phyloP scores from a whole-genome alignment of 2,888 invertebrate genomes.

The Himalopsyche kuldschensis region DNA sequence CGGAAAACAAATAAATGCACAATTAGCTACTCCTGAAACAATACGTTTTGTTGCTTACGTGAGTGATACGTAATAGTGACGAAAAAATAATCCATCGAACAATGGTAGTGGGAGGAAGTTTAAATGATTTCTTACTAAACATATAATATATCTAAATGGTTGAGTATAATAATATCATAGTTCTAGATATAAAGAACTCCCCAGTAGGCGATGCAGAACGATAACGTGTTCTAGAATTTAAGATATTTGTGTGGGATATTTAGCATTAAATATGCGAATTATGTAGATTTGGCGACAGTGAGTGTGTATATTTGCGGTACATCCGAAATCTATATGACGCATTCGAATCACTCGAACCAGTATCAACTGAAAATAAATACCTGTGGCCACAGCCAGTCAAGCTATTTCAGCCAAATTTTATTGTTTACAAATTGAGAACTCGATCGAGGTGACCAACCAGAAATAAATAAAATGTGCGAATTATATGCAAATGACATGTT shows the following conservation, averaged over 20 bases:
- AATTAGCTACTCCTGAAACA: too few species aligned
- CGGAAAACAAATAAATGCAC: too few species aligned
- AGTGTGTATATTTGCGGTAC: neutral
- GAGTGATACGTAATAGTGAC: too few species aligned
- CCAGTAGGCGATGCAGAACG: neutral
- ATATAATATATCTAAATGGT: too few species aligned
- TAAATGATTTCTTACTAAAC: too few species aligned
- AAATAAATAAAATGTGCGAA: neutral
- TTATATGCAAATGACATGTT: neutral
- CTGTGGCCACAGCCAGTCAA: neutral
- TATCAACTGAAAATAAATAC: neutral
- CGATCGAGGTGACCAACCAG: neutral
- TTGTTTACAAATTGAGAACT: neutral
- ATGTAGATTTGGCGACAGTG: neutral
- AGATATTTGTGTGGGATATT: neutral
- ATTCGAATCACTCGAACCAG: neutral
- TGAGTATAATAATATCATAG: neutral
- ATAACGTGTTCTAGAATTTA: neutral
- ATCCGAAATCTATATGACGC: neutral
- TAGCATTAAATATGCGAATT: neutral
- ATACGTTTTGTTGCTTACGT: too few species aligned
- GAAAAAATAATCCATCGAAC: too few species aligned
- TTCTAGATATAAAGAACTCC: neutral
- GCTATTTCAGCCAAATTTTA: neutral
- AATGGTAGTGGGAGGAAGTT: too few species aligned